Percentiles rank a stretch among this genome's conserved stretches.
Evolutionary conservation across 2,113 vertebrate species (phyloP).

Genomic region (Vidua macroura): DNA sequence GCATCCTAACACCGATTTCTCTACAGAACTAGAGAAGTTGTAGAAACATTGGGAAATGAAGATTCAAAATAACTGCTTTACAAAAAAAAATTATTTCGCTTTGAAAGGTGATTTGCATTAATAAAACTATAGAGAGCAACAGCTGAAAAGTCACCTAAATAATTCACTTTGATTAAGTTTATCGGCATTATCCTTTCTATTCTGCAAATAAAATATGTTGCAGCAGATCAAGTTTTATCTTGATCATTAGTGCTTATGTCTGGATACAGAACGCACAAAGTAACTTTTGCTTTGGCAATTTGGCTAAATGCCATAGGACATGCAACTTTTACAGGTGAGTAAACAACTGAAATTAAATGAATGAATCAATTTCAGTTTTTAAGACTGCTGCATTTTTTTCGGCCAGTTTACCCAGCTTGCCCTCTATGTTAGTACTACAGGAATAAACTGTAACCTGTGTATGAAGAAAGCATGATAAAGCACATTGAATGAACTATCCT

Average conservation of each 20-base stretch:
- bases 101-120: not conserved
- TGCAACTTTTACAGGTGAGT: not conserved
- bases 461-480: not conserved
- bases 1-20: not conserved
- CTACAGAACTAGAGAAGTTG: not conserved
- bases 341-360: not conserved
- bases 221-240: not conserved
- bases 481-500: not conserved
- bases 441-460: not conserved
- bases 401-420: not conserved
- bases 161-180: not conserved
- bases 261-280: not conserved
- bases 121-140: not conserved
- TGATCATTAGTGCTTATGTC: not conserved
- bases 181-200: not conserved
- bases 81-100: not conserved
- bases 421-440: not conserved
- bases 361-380: not conserved
- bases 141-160: not conserved
- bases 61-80: not conserved
- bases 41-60: not conserved
- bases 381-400: not conserved
- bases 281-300: not conserved
- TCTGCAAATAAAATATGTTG: not conserved
- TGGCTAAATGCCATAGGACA: not conserved